A percentile compares a stretch with the other conserved stretches of the same genome.
phyloP scores from a whole-genome alignment of 1,140 invertebrate species.

The Drosophila biarmipes region DNA sequence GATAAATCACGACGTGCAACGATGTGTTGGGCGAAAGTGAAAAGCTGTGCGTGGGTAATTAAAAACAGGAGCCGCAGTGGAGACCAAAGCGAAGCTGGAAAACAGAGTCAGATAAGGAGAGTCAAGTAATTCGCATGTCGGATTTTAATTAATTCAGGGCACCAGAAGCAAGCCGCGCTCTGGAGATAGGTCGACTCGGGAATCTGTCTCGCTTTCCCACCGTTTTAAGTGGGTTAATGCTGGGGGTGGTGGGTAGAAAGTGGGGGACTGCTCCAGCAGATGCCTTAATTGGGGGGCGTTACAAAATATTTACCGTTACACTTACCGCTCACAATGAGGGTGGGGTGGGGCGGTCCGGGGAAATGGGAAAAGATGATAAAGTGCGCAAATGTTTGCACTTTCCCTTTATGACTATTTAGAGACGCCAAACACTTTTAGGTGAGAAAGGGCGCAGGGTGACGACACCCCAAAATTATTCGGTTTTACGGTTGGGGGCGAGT shows the following conservation, averaged over 20 bases:
- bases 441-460: conserved; percentile 27
- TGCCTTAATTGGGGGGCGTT: conserved; percentile 76
- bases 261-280: conserved; percentile 22
- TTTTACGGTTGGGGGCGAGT: conserved; percentile 25
- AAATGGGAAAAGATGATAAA: conserved; percentile 80
- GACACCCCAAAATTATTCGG: conserved; percentile 19
- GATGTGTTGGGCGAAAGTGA: conserved; percentile 73
- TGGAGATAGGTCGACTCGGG: conserved; percentile 7
- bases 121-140: conserved; percentile 73
- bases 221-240: conserved; percentile 73
- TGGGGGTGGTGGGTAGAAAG: neutral
- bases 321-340: conserved; percentile 25
- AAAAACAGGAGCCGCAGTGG: conserved; percentile 48
- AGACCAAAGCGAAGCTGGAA: conserved; percentile 22
- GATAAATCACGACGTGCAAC: conserved; percentile 76
- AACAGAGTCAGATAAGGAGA: conserved; percentile 41
- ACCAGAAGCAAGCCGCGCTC: conserved; percentile 23
- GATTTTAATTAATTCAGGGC: conserved; percentile 81
- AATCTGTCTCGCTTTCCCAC: conserved; percentile 34
- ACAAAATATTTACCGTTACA: conserved; percentile 78
- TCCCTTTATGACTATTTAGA: conserved; percentile 78
- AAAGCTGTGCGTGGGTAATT: conserved; percentile 81
- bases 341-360: conserved; percentile 3
- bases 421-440: conserved; percentile 52
- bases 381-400: conserved; percentile 81